Base-by-base conservation (phyloP, 1,140 invertebrate species). In the Drosophila pseudoobscura region DNA sequence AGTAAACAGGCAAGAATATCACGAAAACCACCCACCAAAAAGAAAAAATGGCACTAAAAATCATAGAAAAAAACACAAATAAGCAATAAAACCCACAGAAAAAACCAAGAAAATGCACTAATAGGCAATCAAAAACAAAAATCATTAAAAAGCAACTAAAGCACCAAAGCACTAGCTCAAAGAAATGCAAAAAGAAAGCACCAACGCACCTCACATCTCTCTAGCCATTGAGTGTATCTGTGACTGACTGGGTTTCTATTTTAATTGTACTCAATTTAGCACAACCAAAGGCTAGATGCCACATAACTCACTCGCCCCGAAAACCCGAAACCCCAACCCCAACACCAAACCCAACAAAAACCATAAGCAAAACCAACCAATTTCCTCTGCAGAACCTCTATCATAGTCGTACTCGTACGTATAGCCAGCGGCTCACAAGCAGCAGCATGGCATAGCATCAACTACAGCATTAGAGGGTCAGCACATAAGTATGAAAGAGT, bases 251-350 rank as follows among this genome's bases (percentile, higher is more conserved):
- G 29, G 61, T 55, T 63, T 75, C 57, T 62, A 75, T 84, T 71
- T 78, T 82, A 82, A 87, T 75, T 87, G 83, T 72, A 88, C 70
- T 60, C 66, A 75, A 84, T 75, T 78, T 55, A 70, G 54, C 61
- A 69, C 80, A 71, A 55, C 51, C 71, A 59, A 58, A 58, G 54
- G 50, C 50, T 22, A 50, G 15, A 39, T 29, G 20, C 35, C 51
- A 22, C 35, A 56, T 50, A 68, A 39, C 51, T 47, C 44, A 39
- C 35, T 39, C 35, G 11, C 35, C 11, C 35, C 35, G 11, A 39
- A 35, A 11, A 11, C 31, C 31, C 31, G 9, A 11, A 39, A 11
- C 35, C 35, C 35, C 9, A 2, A 9, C 20, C 20, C 20, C 20
- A 20, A 2, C 20, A 1, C 20, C 20, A 9, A 35, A 2, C 31